Evolutionary conservation across 2,888 invertebrate species (phyloP), one percentile per base, ranked within the genome.

Genomic region (Malthinus seriepunctatus): DNA sequence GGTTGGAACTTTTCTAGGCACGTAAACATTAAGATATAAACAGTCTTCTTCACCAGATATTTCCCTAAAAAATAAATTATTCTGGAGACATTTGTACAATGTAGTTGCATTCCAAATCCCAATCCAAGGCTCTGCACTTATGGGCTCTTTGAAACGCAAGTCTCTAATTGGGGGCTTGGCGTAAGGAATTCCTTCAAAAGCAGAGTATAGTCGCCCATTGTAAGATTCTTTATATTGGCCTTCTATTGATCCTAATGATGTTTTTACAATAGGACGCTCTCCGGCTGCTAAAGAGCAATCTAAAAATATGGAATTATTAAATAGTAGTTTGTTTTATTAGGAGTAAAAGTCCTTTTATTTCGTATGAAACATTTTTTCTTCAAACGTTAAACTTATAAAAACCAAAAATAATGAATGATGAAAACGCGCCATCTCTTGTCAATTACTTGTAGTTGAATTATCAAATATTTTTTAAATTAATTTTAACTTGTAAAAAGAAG

Each of bases 121-220:
- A 1, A 7, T 12, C 54, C 54, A 54, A 10, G 54, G 48, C 8
- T 54, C 54, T 9, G 23, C 8, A 9, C 32, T 15, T 3, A 31
- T 8, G n/a, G 54, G 54, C 31, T 48, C 54, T 15, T 39, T 32
- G 39, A 54, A 54, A n/a, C 54, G 38, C 8, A 47, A 33, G 4
- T 48, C 10, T 9, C 38, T 48, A 10, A 54, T 10, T 9, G 54
- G 54, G 5, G 54, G 54, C 32, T 54, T 54, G 0, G 54, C 54
- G 23, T 54, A 54, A 7, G 54, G 54, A 9, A 51, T 44, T 33
- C 51, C 51, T 33, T 51, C 51, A 44, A 51, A 51, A n/a, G 51
- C 51, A 8, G 46, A 32, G 32, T 37, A 54, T 7, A 5, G 7
- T 10, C 12, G 12, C 14, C 39, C 39, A 39, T 37, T 8, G 23